Conservation (phyloP, 2,113 vertebrate species). For the Miniopterus natalensis region DNA sequence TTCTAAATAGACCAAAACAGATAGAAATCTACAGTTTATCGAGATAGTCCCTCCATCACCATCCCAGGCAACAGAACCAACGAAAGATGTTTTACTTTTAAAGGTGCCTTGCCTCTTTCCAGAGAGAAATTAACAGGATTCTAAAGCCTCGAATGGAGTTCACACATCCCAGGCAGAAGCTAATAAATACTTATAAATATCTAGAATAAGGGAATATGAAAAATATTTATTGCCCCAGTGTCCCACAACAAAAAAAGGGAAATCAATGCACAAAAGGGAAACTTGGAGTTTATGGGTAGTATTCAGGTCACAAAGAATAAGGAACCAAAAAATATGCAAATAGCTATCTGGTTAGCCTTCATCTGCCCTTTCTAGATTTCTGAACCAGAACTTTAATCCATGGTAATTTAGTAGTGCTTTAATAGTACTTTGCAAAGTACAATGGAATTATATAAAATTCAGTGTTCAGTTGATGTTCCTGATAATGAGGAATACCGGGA, state of each 20-base stretch:
- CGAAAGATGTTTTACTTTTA: conserved; percentile 2
- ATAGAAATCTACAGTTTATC: neutral
- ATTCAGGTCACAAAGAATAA: neutral
- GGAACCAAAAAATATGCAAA: neutral
- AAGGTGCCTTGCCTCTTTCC: neutral
- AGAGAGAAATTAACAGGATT: neutral
- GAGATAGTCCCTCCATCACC: neutral
- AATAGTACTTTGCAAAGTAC: neutral
- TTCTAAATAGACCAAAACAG: neutral
- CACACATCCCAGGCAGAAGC: neutral
- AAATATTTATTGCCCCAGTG: neutral
- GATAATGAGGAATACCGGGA: neutral
- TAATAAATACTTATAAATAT: neutral
- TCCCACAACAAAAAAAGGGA: neutral
- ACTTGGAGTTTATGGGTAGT: neutral
- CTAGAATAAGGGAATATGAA: conserved; percentile 4
- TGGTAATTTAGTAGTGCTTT: neutral
- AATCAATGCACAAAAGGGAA: neutral
- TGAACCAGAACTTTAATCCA: neutral
- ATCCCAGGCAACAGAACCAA: neutral
- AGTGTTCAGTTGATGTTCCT: neutral
- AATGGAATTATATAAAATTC: conserved; percentile 18
- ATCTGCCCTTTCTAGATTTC: neutral
- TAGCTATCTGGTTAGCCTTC: neutral
- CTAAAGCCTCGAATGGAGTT: neutral